These are phyloP conservation scores for Drosophila micromelanica DNA, from an alignment of 1,140 invertebrate genomes.

Conservation along the genomic window DNA sequence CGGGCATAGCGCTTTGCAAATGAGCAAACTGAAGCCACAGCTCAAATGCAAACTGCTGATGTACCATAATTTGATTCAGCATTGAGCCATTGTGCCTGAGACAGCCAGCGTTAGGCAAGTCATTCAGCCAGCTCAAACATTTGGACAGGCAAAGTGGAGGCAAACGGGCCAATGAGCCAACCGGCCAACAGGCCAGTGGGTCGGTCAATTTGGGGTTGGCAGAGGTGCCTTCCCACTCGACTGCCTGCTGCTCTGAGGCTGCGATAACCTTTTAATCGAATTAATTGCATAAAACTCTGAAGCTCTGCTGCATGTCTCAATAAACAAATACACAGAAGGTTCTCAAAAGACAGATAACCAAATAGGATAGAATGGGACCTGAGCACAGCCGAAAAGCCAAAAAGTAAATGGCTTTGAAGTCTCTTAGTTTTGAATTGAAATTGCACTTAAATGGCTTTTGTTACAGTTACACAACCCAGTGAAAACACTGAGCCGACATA, in stretches of 20 bases:
- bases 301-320: conserved; percentile 36
- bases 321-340: conserved; percentile 1
- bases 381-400: background rate
- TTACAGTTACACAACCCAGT: conserved; percentile 3
- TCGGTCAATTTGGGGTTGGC: background rate
- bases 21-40: conserved; percentile 42
- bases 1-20: conserved; percentile 42
- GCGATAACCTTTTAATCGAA: conserved; percentile 65
- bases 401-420: conserved; percentile 38
- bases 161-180: background rate
- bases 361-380: background rate
- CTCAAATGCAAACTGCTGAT: conserved; percentile 59
- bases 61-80: conserved; percentile 47
- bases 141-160: conserved; percentile 4
- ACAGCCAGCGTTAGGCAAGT: conserved; percentile 13
- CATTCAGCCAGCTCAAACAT: conserved; percentile 12
- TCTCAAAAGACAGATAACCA: conserved; percentile 6
- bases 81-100: conserved; percentile 38
- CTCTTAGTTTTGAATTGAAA: conserved; percentile 26
- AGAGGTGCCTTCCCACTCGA: background rate
- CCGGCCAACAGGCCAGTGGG: background rate
- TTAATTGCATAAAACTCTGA: conserved; percentile 67
- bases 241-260: conserved; percentile 12
- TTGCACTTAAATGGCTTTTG: conserved; percentile 62
- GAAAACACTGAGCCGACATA: background rate